Percentiles rank a stretch among this genome's conserved stretches.
Evolutionary conservation across 2,888 invertebrate genomes (phyloP).

Genomic region (Clanis bilineata): DNA sequence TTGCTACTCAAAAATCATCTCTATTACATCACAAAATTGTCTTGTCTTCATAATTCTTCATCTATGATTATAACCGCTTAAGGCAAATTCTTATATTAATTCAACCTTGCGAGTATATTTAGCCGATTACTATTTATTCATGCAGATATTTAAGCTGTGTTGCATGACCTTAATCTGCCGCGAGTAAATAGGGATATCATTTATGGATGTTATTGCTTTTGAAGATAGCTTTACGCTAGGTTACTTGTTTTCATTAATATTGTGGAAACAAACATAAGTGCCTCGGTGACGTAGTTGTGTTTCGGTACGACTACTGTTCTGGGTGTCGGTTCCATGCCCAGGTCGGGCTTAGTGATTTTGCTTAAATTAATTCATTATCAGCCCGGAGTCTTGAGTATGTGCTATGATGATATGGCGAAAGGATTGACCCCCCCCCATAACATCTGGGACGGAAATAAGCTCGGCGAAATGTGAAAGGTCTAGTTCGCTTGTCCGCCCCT

Average conservation of each 20-base stretch:
- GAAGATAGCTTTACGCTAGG: conserved; percentile 2
- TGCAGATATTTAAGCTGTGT: conserved; percentile 19
- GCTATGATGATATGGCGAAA: too few species aligned
- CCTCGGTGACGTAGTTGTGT: too few species aligned
- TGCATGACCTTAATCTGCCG: conserved; percentile 14
- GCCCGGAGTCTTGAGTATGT: too few species aligned
- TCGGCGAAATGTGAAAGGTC: too few species aligned
- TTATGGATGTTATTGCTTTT: conserved; percentile 10
- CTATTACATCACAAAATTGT: background rate
- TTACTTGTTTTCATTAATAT: background rate
- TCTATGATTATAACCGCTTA: conserved; percentile 47
- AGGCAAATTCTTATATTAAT: conserved; percentile 68
- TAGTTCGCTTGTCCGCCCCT: too few species aligned
- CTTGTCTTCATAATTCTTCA: background rate
- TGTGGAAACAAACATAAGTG: background rate
- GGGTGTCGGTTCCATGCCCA: too few species aligned
- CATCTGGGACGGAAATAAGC: too few species aligned
- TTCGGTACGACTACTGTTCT: too few species aligned
- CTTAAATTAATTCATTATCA: too few species aligned
- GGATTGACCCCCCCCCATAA: too few species aligned
- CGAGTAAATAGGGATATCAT: background rate
- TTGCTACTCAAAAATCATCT: too few species aligned
- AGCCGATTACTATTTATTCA: conserved; percentile 63
- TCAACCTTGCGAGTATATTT: conserved; percentile 68
- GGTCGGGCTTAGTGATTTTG: too few species aligned